Evolutionary conservation across 1,140 invertebrate genomes (phyloP).

Genomic region (Frieseomelitta varia): DNA sequence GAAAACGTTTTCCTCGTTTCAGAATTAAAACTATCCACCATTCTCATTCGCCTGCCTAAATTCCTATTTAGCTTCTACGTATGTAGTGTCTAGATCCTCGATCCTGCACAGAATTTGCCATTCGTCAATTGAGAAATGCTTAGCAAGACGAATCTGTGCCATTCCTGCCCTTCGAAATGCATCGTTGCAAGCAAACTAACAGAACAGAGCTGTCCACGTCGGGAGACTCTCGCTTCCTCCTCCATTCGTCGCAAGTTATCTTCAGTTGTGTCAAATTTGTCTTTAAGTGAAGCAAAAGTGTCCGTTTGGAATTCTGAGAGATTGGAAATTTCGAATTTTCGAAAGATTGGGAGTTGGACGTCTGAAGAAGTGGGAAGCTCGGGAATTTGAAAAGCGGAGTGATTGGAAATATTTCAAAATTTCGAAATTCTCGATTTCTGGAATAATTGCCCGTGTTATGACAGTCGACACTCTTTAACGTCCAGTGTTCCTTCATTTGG

Average conservation of each 20-base stretch:
- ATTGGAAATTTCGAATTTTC: background rate
- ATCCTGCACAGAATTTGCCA: background rate
- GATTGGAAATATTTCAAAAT: no score
- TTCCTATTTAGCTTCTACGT: background rate
- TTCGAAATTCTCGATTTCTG: background rate
- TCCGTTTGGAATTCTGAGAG: background rate
- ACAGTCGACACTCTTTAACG: no score
- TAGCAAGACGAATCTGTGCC: background rate
- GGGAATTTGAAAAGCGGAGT: no score
- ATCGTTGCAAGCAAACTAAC: background rate
- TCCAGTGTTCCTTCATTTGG: rapidly evolving
- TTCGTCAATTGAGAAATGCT: background rate
- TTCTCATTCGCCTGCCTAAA: background rate
- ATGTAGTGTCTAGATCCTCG: background rate
- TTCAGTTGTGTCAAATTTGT: background rate
- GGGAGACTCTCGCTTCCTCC: background rate
- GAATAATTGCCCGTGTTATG: no score
- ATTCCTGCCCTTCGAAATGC: background rate
- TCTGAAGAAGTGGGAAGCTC: no score
- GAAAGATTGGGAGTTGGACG: no score
- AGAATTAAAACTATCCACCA: background rate
- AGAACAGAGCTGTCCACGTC: background rate
- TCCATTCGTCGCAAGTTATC: background rate
- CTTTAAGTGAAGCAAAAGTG: background rate
- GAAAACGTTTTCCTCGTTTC: background rate